These are phyloP conservation scores for Trichoplusia ni DNA, from an alignment of 1,140 invertebrate genomes.

Conservation along the genomic window DNA sequence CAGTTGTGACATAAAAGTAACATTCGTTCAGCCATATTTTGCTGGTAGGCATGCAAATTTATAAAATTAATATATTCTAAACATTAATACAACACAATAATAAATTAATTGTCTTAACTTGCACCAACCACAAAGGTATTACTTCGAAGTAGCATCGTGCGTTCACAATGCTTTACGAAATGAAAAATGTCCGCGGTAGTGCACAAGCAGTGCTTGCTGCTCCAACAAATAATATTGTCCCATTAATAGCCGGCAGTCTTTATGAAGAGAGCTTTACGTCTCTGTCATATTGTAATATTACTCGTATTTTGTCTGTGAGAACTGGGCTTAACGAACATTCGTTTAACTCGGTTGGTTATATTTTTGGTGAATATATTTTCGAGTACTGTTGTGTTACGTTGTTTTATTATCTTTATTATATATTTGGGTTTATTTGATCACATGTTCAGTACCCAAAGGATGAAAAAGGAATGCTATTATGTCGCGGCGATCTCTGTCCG, in stretches of 20 bases:
- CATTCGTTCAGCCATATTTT: no score
- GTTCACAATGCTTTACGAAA: constrained; percentile 30
- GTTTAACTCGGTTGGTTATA: background rate
- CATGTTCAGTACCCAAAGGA: no score
- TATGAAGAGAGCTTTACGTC: background rate
- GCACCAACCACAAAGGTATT: background rate
- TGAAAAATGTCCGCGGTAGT: constrained; percentile 22
- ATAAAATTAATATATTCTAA: no score
- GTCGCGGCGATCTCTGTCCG: no score
- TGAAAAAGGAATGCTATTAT: no score
- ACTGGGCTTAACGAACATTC: no score
- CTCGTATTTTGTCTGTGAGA: no score
- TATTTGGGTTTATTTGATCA: no score
- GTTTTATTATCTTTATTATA: background rate
- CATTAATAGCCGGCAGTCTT: constrained; percentile 1
- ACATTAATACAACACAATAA: no score
- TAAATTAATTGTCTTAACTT: no score
- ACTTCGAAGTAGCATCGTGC: constrained; percentile 1
- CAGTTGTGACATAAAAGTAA: no score
- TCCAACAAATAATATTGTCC: constrained; percentile 8
- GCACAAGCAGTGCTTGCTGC: background rate
- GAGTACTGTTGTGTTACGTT: background rate
- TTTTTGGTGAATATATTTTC: background rate
- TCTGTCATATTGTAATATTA: background rate
- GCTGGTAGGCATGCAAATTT: no score